Evolutionary conservation across 2,888 invertebrate genomes (phyloP), one percentile per base, ranked within the genome.

Genomic region (Lycocerus yunnanus): DNA sequence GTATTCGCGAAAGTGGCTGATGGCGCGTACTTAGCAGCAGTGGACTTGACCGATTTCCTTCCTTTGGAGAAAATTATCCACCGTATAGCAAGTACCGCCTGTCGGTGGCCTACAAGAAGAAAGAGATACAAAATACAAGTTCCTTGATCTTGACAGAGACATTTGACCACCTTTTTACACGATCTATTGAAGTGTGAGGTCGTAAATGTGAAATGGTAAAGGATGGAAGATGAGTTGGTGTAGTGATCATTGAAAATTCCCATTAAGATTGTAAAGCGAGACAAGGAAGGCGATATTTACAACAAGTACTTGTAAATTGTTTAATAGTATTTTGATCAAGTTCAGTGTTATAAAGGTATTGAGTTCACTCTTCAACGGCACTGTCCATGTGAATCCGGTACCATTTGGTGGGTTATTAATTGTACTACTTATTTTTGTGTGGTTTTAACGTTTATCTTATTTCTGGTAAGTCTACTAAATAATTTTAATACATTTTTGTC

Each of bases 261-360:
- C 43, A 43, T 43, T 43, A 18, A 2, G 16, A n/a, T 4, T n/a
- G 20, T 63, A 9, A 63, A n/a, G 61, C 3, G 60, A 13, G 65
- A 73, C 16, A 73, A 61, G 61, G 73, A 73, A 15, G 63, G 24
- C 18, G 24, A 13, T 20, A 18, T n/a, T 1, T 66, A 21, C 16
- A 75, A 59, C 77, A 77, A 27, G 75, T 75, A 71, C 71, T 73
- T 24, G 63, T 75, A 59, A 65, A 61, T 63, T 61, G 60, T 69
- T 66, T 72, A 65, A 68, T 69, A 66, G 66, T 18, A 61, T 77
- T 73, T 27, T 67, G 69, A 65, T 75, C 77, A 77, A 77, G 77
- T 75, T 77, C 75, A 75, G 72, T 77, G 75, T 77, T 77, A 77
- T 77, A 77, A 77, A 77, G 58, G 77, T 73, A 71, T 71, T 73